Evolutionary conservation across 2,888 invertebrate species (phyloP).

Genomic region (Nebria brevicollis): DNA sequence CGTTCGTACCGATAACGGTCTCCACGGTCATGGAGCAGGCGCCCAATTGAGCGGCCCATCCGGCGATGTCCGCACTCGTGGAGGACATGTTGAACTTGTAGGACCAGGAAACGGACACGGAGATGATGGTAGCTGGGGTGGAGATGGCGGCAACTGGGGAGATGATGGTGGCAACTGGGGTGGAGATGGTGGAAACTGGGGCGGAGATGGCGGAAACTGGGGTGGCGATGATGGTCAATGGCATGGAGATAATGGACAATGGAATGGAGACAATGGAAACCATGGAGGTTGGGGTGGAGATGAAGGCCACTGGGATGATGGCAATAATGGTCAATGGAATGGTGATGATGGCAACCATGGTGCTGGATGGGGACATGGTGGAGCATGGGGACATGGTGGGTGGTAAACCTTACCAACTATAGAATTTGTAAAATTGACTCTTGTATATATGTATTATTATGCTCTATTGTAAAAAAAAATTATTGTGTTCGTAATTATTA

Average conservation of each 20-base stretch:
- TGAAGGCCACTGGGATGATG: slow-evolving; percentile 58
- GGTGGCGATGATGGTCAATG: slow-evolving; percentile 7
- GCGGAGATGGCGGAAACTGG: slow-evolving; percentile 55
- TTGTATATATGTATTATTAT: slow-evolving; percentile 26
- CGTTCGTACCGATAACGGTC: slow-evolving; percentile 39
- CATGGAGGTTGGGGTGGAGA: slow-evolving; percentile 21
- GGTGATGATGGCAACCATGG: slow-evolving; percentile 57
- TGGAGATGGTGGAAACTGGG: slow-evolving; percentile 56
- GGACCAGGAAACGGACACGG: slow-evolving; percentile 28
- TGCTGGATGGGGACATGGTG: slow-evolving; percentile 57
- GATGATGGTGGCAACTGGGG: slow-evolving; percentile 54
- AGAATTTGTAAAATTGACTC: slow-evolving; percentile 7
- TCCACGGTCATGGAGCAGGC: slow-evolving; percentile 53
- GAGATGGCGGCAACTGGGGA: slow-evolving; percentile 54
- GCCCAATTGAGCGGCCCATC: slow-evolving; percentile 54
- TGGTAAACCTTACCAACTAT: slow-evolving; percentile 22
- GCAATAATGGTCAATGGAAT: slow-evolving; percentile 55
- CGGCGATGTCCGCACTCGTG: slow-evolving; percentile 54
- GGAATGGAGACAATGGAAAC: slow-evolving; percentile 48
- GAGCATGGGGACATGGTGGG: slow-evolving; percentile 46
- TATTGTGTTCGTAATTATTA: background rate
- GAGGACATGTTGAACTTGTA: slow-evolving; percentile 39
- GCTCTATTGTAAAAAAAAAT: slow-evolving; percentile 10
- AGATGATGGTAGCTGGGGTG: slow-evolving; percentile 54
- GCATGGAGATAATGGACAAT: slow-evolving; percentile 39